phyloP scores from a whole-genome alignment of 2,113 vertebrate species.

The Neomonachus schauinslandi region DNA sequence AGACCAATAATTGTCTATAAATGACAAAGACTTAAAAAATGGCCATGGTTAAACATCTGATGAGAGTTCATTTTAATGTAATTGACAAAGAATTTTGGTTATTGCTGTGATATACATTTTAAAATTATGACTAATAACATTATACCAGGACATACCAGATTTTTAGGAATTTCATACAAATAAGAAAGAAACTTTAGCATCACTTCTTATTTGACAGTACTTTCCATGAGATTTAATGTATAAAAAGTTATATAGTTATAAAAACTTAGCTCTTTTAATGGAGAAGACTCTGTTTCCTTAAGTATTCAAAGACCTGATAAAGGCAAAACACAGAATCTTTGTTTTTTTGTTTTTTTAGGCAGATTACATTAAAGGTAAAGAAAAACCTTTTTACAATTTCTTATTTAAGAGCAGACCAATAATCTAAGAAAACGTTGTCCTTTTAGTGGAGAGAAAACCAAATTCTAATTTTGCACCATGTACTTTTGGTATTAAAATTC shows the following conservation, averaged over 20 bases:
- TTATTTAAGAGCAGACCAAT: neutral
- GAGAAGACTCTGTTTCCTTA: neutral
- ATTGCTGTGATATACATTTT: neutral
- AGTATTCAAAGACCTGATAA: neutral
- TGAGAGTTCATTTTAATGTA: neutral
- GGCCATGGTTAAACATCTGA: neutral
- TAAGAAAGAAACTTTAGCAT: neutral
- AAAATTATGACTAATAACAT: neutral
- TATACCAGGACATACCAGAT: neutral
- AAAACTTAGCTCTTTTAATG: neutral
- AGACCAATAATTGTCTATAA: neutral
- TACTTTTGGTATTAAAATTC: neutral
- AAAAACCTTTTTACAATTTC: neutral
- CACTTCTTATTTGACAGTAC: neutral
- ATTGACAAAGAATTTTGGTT: neutral
- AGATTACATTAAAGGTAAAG: neutral
- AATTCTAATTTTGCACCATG: neutral
- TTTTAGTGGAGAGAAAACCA: neutral
- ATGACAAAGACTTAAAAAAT: neutral
- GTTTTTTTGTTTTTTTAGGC: neutral
- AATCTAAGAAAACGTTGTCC: neutral
- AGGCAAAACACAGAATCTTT: neutral
- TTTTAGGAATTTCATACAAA: neutral
- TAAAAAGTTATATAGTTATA: neutral
- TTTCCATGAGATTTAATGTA: neutral